Base-by-base conservation (phyloP, 2,113 vertebrate species). In the Rhabdornis inornatus region DNA sequence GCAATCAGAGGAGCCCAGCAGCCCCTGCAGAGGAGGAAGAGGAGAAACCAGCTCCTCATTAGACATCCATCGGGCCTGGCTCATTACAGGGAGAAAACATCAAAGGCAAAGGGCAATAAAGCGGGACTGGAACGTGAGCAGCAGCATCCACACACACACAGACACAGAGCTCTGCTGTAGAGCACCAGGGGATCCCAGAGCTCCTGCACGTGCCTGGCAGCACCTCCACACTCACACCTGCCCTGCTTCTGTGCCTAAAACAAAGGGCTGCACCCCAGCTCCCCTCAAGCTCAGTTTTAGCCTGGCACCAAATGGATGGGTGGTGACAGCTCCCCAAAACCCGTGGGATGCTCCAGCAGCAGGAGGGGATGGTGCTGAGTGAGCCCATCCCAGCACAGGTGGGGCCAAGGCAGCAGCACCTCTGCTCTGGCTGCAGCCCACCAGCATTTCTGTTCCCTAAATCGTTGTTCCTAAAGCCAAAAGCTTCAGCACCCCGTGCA, bases 401-500 rank as follows among this genome's bases (percentile, higher is more conserved):
- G 28, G 11, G 56, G 44, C 45, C 31, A 12, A 50, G 89, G 14
- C 4, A 6, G 6, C 2, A 4, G 24, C 30, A 4, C 80, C 80
- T 44, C 27, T 1, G 2, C 37, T 24, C 89, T 81, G 87, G 68
- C 69, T 40, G 17, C 16, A 88, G 90, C 47, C 83, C 71, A 39
- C 31, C 55, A 27, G 55, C 80, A 9, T 9, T 27, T 16, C 21
- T 27, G 5, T 2, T 76, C 31, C 50, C 75, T 11, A 40, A 77
- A 47, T 22, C 47, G 23, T 22, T 61, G 1, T 19, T 83, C 71
- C 82, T 3, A 33, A 86, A 96, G 90, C 83, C 88, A 31, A 35
- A n/a, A 92, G 92, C 79, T 92, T 47, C 3, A 87, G 92, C 92
- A 50, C 88, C 90, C 95, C 47, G 13, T 80, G 71, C 85, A 37